Evolutionary conservation across 2,113 vertebrate species (phyloP), one percentile per base, ranked within the genome.

Genomic region (Perca flavescens): DNA sequence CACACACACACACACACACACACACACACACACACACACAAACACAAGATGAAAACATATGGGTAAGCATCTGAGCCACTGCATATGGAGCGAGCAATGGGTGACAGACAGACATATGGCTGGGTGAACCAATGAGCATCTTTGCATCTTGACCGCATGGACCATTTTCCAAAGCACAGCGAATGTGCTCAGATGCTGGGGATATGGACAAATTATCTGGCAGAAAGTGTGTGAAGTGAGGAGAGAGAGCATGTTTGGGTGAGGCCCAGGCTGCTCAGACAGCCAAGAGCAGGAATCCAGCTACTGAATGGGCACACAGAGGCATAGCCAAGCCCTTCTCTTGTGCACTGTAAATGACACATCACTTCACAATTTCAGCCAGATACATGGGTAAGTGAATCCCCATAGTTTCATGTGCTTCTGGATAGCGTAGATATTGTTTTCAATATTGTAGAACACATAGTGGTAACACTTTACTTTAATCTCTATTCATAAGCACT

Each of bases 21-120:
- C 36, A 73, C 82, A 72, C 65, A 74, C 54, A 12, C 87, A 53
- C 34, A 19, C 22, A 54, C 46, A 52, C 60, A 75, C 87, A 60
- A 34, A 19, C 90, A 87, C 73, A 69, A 57, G 82, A 78, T 74
- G 83, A 79, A 40, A 91, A 93, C 94, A 95, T 93, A 95, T 94
- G 93, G 93, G 75, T 7, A 31, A 88, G 84, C 85, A 84, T 92
- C 89, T 88, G 94, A 94, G 90, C 54, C 76, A 10, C 67, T 86
- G 78, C 93, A 92, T 89, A 86, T 88, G 92, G 90, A 85, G 86
- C 77, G 77, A 89, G 85, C 93, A 84, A 71, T 84, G 88, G 91
- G 93, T 90, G 91, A 91, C 89, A 92, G 91, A 88, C 86, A 86
- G 88, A 92, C 94, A 95, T 93, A 93, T 79, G 93, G 89, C 84